phyloP scores from a whole-genome alignment of 2,888 invertebrate genomes.

The Opisthograptis luteolata region DNA sequence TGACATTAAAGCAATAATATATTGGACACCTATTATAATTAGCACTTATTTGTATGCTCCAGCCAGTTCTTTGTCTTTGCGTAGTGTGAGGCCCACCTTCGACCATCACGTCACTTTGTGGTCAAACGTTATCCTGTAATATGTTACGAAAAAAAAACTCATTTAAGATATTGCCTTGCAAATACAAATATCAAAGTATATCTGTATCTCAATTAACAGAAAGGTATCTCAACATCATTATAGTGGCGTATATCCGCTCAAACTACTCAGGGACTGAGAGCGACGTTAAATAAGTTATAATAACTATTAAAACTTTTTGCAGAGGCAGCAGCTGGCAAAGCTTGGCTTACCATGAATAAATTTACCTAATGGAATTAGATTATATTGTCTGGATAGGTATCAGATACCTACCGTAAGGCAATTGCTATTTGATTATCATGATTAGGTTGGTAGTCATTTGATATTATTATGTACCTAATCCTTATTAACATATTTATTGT shows the following conservation, averaged over 20 bases:
- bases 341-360: conserved; percentile 49
- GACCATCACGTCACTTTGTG: no score
- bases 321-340: conserved; percentile 41
- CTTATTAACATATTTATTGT: conserved; percentile 22
- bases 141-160: no score
- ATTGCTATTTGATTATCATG: conserved; percentile 26
- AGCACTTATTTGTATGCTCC: no score
- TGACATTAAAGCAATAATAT: no score
- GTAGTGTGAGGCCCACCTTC: no score
- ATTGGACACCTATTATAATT: no score
- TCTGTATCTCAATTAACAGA: conserved; percentile 18
- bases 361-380: conserved; percentile 52
- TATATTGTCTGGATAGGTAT: conserved; percentile 38
- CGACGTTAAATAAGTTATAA: conserved; percentile 27
- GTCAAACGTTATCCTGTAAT: no score
- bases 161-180: no score
- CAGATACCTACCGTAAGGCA: conserved; percentile 13
- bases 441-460: conserved; percentile 20
- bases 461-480: conserved; percentile 12
- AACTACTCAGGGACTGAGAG: conserved; percentile 7
- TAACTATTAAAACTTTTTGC: conserved; percentile 41
- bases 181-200: no score
- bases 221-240: conserved; percentile 12
- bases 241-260: conserved; percentile 3
- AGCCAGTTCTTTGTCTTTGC: no score